A percentile compares a stretch with the other conserved stretches of the same genome.
These are phyloP conservation scores for Germaria angustata DNA, from an alignment of 2,888 invertebrate species.

Conservation along the genomic window DNA sequence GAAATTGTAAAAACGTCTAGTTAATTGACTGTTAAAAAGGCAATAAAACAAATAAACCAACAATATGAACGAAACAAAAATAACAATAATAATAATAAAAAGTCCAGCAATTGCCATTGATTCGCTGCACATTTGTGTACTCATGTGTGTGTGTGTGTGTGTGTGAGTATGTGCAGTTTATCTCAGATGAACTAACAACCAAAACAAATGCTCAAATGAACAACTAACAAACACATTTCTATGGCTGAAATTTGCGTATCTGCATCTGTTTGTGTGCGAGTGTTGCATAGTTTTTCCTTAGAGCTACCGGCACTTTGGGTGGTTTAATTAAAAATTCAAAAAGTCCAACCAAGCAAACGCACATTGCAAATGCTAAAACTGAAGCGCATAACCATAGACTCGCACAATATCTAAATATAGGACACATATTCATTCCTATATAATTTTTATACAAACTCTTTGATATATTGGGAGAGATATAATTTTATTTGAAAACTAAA, in stretches of 20 bases:
- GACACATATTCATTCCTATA: conserved; percentile 30
- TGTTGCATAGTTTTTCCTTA: conserved; percentile 16
- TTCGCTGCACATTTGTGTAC: conserved; percentile 44
- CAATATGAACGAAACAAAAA: conserved; percentile 30
- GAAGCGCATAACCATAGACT: background rate
- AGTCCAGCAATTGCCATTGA: conserved; percentile 60
- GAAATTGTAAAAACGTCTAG: conserved; percentile 12
- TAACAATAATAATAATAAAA: background rate
- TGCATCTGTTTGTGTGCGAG: background rate
- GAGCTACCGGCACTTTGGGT: conserved; percentile 66
- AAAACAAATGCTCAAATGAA: conserved; percentile 40
- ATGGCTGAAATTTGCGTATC: background rate
- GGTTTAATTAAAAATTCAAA: conserved; percentile 64
- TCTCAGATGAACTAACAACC: conserved; percentile 61
- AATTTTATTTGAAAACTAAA: conserved; percentile 35
- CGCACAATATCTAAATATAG: conserved; percentile 48
- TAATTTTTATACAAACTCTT: background rate
- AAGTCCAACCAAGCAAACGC: conserved; percentile 27
- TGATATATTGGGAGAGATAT: conserved; percentile 1
- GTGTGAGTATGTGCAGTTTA: background rate
- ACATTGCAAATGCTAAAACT: conserved; percentile 10
- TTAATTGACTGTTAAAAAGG: conserved; percentile 67
- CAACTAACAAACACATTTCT: background rate
- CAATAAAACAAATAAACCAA: conserved; percentile 65
- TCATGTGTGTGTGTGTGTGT: background rate